These are phyloP conservation scores for Myanophis thanlyinensis DNA, from an alignment of 2,113 vertebrate genomes.

Conservation along the genomic window DNA sequence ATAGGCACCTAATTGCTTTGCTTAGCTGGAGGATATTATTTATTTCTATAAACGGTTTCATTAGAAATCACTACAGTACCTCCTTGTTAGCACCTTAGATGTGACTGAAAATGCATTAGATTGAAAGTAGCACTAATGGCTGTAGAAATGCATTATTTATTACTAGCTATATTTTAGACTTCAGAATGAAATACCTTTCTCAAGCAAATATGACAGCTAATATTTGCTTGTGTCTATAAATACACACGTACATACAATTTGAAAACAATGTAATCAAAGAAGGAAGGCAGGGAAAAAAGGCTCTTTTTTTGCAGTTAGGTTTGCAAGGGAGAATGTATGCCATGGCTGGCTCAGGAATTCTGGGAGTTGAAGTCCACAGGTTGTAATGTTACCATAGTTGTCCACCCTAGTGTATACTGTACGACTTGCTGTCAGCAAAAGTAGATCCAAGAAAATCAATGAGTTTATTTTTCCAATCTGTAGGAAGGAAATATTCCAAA, in stretches of 20 bases:
- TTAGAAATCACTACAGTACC: background rate
- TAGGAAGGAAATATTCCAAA: background rate
- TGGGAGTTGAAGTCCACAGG: background rate
- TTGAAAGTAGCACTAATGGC: background rate
- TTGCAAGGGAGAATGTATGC: background rate
- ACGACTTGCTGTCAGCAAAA: background rate
- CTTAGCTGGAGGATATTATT: background rate
- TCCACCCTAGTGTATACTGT: background rate
- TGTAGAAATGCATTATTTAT: slow-evolving; percentile 6
- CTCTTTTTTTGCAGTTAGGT: background rate
- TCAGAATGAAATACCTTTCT: background rate
- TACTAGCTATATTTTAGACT: background rate
- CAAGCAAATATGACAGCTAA: background rate
- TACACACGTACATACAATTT: background rate
- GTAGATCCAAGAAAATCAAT: background rate
- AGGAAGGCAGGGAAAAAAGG: background rate
- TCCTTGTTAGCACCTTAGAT: background rate
- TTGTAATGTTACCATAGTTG: background rate
- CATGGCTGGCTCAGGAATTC: background rate
- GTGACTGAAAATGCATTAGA: background rate
- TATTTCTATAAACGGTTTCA: background rate
- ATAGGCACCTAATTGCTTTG: background rate
- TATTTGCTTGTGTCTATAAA: background rate
- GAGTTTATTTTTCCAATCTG: background rate
- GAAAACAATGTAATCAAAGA: background rate